Evolutionary conservation across 2,888 invertebrate species (phyloP), one percentile per base, ranked within the genome.

Genomic region (Prenolepis imparis): DNA sequence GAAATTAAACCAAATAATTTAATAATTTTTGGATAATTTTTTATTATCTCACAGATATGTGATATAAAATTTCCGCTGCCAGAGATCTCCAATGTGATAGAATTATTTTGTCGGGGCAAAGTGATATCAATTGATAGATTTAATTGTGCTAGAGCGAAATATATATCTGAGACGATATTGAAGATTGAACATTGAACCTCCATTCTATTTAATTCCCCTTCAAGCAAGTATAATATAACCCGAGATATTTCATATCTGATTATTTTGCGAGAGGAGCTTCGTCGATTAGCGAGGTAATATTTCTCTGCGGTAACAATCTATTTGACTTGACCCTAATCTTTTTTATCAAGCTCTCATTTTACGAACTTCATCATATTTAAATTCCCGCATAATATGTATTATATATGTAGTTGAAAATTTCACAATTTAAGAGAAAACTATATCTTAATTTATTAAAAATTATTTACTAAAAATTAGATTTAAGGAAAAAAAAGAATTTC

Each of bases 121-220:
- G 83, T 66, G 84, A 83, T 88, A 90, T 86, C 86, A 87, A 86
- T 86, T 86, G 48, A 61, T 77, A 85, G 85, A 91, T 91, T 90
- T 90, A 90, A 90, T 90, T 90, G 86, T 81, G 84, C 86, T 64
- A 87, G 78, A 86, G 84, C 83, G 66, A 75, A 82, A 68, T 85
- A 85, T 78, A 84, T 84, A 84, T 77, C 80, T 78, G 82, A 75
- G 83, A 66, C 64, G 36, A 75, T 75, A 75, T 52, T 68, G 28
- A 55, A 77, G 86, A 81, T 41, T 41, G 75, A 87, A 83, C 86
- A 28, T 28, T 28, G n/a, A n/a, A n/a, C 48, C 86, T 82, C 82
- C 82, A 87, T 90, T 88, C 88, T 80, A 77, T 88, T 84, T 90
- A 91, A 91, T 90, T 88, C 83, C 68, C 57, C 86, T 44, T 80